Conservation (phyloP, 2,113 vertebrate species). For the Aphyosemion australe region DNA sequence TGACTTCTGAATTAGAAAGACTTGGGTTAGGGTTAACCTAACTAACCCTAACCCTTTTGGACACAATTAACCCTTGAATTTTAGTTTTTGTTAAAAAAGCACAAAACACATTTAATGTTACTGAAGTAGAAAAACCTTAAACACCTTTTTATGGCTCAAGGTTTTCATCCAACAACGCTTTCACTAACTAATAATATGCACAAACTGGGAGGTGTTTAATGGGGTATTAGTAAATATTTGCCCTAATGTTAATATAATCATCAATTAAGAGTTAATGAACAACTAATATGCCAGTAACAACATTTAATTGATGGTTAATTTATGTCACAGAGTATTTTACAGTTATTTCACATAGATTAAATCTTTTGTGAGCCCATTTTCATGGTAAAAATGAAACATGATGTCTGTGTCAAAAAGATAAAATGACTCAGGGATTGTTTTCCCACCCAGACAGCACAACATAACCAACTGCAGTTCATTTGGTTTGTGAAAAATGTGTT, state of each 20-base stretch:
- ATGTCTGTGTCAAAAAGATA: too few relatives aligned
- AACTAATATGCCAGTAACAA: neutral
- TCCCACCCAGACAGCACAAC: too few relatives aligned
- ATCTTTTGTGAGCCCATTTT: too few relatives aligned
- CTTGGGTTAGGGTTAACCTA: too few relatives aligned
- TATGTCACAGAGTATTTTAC: neutral
- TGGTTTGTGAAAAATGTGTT: neutral
- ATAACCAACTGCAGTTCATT: neutral
- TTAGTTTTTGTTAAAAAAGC: too few relatives aligned
- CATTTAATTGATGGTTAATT: neutral
- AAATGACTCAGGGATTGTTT: too few relatives aligned
- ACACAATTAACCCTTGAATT: too few relatives aligned
- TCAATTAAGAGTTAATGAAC: neutral
- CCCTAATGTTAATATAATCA: neutral
- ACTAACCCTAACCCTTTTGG: too few relatives aligned
- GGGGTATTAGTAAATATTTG: neutral
- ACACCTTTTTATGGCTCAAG: neutral
- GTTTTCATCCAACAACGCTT: neutral
- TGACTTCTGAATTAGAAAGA: too few relatives aligned
- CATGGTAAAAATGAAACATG: too few relatives aligned
- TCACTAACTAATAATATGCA: neutral
- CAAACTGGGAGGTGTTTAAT: neutral
- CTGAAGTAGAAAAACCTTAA: neutral
- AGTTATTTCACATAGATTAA: too few relatives aligned
- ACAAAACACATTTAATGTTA: too few relatives aligned